These are phyloP conservation scores for Mallotus villosus DNA, from an alignment of 2,797 vertebrate species.

Conservation along the genomic window DNA sequence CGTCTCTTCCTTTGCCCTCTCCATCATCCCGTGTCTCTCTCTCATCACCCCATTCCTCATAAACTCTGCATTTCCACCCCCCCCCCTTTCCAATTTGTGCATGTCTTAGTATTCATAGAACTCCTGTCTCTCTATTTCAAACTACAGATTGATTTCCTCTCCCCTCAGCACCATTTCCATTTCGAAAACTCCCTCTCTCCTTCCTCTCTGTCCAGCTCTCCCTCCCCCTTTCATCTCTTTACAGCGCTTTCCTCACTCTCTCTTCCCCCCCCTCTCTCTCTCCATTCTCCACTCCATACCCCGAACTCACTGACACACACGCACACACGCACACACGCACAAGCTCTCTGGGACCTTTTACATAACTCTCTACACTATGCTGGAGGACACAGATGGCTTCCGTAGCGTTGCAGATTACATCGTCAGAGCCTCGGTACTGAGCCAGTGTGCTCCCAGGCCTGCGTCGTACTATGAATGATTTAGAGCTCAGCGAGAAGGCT, in stretches of 20 bases:
- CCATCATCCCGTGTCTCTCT: background rate
- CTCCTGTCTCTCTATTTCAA: constrained; percentile 6
- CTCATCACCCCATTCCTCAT: background rate
- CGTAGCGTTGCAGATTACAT: constrained; percentile 20
- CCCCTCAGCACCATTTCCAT: too few relatives aligned
- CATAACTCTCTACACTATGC: constrained; percentile 4
- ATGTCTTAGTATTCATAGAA: background rate
- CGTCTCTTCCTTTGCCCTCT: background rate
- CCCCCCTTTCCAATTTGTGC: background rate
- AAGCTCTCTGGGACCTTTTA: background rate
- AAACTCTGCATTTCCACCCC: background rate
- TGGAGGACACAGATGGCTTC: constrained; percentile 11
- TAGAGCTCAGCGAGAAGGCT: background rate
- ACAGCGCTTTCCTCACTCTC: background rate
- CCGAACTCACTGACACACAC: background rate
- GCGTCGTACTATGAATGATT: constrained; percentile 1
- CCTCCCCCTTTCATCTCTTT: background rate
- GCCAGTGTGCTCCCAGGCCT: background rate
- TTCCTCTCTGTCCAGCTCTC: background rate
- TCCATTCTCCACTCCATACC: background rate
- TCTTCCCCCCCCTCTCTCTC: background rate
- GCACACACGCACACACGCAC: background rate
- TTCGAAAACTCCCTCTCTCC: background rate
- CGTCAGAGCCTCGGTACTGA: background rate
- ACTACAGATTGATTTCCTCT: background rate